These are phyloP conservation scores for Champsocephalus gunnari DNA, from an alignment of 2,797 vertebrate genomes.

Conservation along the genomic window DNA sequence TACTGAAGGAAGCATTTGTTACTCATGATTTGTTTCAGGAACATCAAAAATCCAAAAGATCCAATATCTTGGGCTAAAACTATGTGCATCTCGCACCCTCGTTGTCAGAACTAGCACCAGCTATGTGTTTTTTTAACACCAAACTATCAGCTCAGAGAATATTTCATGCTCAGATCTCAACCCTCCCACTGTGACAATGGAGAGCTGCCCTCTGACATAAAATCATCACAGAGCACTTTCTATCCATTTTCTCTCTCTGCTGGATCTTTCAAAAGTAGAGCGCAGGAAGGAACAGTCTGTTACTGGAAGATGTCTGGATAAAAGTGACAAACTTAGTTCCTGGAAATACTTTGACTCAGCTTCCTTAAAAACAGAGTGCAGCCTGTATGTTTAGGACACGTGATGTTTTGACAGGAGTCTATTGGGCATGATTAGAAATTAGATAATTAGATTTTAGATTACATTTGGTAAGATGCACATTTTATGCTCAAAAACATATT, in stretches of 20 bases:
- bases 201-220: not conserved
- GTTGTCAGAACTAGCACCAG: too few relatives aligned
- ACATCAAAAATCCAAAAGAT: too few relatives aligned
- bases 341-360: constrained; percentile 22
- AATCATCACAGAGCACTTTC: not conserved
- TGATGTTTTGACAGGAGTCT: not conserved
- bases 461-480: not conserved
- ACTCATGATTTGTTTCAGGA: too few relatives aligned
- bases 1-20: too few relatives aligned
- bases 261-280: not conserved
- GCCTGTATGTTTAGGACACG: not conserved
- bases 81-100: too few relatives aligned
- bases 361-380: not conserved
- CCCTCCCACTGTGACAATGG: constrained; percentile 8
- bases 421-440: not conserved
- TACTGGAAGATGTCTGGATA: constrained; percentile 1
- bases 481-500: not conserved
- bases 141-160: not conserved
- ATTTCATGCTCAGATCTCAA: not conserved
- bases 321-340: constrained; percentile 1
- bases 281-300: constrained; percentile 31
- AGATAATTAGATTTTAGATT: too few relatives aligned
- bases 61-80: too few relatives aligned
- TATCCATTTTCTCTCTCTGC: constrained; percentile 10
- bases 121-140: not conserved